Base-by-base conservation (phyloP, 1,140 invertebrate species). In the Drosophila murphyi region DNA sequence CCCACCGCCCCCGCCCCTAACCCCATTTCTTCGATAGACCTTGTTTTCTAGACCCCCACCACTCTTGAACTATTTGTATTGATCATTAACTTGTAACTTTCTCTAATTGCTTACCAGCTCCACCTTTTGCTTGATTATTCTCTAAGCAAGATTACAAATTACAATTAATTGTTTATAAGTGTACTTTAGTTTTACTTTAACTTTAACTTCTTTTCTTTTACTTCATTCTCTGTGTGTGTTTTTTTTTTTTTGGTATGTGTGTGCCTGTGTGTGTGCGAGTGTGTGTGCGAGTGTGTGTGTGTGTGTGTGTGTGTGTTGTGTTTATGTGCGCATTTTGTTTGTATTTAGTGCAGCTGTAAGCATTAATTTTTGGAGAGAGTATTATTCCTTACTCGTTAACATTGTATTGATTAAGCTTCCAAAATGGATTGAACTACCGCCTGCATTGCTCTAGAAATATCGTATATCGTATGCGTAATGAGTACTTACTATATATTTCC, bases 371-470 rank as follows among this genome's bases (percentile, higher is more conserved):
- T 52, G n/a, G 50, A 60, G 35, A 56, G 56, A 64, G 37, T 67
- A 59, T 54, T 39, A 67, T 45, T 56, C 61, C 54, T 43, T 34
- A 54, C 32, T 45, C 37, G 51, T 57, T 37, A 54, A 72, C 32
- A 59, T 67, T 59, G 60, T 67, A 72, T 59, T 52, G 52, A 60
- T 67, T 72, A 65, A 72, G 70, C 48, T 72, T 61, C 20, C 59
- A 63, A 74, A 68, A 52, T 69, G 75, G 63, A 68, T 77, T 73
- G 67, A 77, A 73, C 75, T 73, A 71, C 63, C 75, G 75, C 75
- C 75, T 77, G 70, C 67, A 75, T 70, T 70, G 72, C 67, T 63
- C 57, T 61, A 70, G 67, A 56, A 70, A 74, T 43, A 43, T 60
- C 57, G 57, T 56, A 48, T 56, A 64, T 57, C 55, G 63, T 67